Percentiles rank a stretch among this genome's conserved stretches.
Evolutionary conservation across 2,888 invertebrate species (phyloP).

Genomic region (Junonia oenone): DNA sequence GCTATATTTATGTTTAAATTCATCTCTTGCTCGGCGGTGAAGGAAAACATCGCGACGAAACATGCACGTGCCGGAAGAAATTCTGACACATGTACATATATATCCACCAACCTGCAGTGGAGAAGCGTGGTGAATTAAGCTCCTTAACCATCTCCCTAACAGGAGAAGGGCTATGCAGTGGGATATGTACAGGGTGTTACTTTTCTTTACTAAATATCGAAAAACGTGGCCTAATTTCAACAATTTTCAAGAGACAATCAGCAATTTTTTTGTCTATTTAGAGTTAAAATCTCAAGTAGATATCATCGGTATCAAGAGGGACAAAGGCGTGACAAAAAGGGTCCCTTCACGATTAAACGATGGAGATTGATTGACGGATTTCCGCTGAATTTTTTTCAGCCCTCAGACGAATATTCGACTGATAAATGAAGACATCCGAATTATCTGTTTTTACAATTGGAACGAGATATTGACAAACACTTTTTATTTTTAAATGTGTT

Average conservation of each 20-base stretch:
- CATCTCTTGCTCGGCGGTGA: no score
- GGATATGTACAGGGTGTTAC: no score
- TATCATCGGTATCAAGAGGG: not conserved
- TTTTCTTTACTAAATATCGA: no score
- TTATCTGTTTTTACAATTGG: not conserved
- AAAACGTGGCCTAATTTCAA: not conserved
- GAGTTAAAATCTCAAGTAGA: not conserved
- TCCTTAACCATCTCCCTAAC: no score
- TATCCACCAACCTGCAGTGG: no score
- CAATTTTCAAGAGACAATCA: not conserved
- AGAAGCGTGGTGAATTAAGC: no score
- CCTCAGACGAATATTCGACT: not conserved
- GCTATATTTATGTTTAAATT: no score
- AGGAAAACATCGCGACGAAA: no score
- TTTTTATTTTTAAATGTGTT: not conserved
- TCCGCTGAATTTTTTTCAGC: not conserved
- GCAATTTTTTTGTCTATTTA: not conserved
- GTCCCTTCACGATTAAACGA: conserved; percentile 12
- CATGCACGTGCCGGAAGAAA: no score
- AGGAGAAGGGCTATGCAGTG: no score
- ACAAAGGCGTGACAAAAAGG: conserved; percentile 3
- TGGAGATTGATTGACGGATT: conserved; percentile 12
- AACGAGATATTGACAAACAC: not conserved
- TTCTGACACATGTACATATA: no score
- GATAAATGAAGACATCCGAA: not conserved